Evolutionary conservation across 2,888 invertebrate species (phyloP).

Genomic region (Colletes collaris): DNA sequence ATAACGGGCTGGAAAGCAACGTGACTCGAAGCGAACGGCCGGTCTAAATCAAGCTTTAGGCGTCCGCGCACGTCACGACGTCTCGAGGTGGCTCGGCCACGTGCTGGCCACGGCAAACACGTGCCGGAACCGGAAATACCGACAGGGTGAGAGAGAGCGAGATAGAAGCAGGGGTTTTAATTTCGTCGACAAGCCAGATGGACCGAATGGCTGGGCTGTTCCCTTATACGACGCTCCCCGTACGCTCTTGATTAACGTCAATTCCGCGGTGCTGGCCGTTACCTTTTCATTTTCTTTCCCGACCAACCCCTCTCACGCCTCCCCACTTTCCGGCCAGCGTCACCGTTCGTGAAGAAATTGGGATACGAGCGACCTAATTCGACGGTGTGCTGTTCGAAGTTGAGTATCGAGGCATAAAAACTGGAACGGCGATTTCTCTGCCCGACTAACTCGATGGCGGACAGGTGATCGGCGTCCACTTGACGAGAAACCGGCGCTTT

Average conservation of each 20-base stretch:
- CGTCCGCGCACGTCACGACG: conserved; percentile 46
- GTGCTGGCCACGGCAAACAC: background rate
- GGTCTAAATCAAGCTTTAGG: conserved; percentile 42
- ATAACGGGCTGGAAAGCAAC: conserved; percentile 29
- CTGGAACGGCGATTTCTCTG: background rate
- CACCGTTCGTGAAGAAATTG: background rate
- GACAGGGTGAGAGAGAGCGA: no score
- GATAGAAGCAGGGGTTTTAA: conserved; percentile 29
- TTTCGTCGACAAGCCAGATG: conserved; percentile 55
- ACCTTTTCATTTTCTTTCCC: conserved; percentile 48
- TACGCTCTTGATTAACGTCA: conserved; percentile 58
- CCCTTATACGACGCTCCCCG: conserved; percentile 31
- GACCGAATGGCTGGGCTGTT: conserved; percentile 41
- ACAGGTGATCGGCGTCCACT: no score
- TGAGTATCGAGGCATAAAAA: background rate
- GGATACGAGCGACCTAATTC: conserved; percentile 16
- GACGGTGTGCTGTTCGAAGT: background rate
- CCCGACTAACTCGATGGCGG: no score
- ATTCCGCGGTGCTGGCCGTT: conserved; percentile 50
- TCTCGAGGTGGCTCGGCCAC: conserved; percentile 19
- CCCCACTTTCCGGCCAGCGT: background rate
- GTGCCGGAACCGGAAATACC: background rate
- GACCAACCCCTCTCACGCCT: no score
- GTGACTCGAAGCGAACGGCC: conserved; percentile 23
- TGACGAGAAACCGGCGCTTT: no score